A percentile compares a stretch with the other conserved stretches of the same genome.
phyloP scores from a whole-genome alignment of 2,113 vertebrate species.

The Odobenus rosmarus region DNA sequence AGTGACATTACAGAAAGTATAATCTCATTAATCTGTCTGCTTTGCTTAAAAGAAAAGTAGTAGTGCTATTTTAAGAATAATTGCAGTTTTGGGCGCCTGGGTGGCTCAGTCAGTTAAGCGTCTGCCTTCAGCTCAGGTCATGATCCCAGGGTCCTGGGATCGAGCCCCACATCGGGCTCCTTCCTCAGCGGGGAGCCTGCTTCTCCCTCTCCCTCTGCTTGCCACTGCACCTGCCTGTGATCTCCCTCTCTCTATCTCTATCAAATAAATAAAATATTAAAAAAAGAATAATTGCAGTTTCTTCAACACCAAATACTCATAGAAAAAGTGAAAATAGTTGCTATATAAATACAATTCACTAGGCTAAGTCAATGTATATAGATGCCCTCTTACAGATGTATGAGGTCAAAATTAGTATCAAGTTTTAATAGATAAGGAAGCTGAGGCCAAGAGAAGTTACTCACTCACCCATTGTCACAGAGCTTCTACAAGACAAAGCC shows the following conservation, averaged over 20 bases:
- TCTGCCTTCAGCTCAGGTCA: too few species aligned
- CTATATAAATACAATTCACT: background rate
- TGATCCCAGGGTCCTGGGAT: too few species aligned
- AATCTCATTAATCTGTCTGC: background rate
- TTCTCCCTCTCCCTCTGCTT: too few species aligned
- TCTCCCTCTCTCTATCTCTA: too few species aligned
- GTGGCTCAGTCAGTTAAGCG: too few species aligned
- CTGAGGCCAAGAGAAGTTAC: background rate
- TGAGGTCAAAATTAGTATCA: background rate
- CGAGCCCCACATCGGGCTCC: too few species aligned
- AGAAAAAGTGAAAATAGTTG: background rate
- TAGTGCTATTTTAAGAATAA: background rate
- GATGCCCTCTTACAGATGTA: background rate
- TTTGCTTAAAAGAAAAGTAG: background rate
- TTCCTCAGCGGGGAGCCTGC: too few species aligned
- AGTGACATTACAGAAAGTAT: background rate
- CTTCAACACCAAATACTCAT: background rate
- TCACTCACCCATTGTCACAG: background rate
- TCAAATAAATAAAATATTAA: too few species aligned
- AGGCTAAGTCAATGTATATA: background rate
- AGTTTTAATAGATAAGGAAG: background rate
- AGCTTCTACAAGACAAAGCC: background rate
- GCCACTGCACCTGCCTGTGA: too few species aligned
- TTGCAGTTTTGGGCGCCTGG: background rate
- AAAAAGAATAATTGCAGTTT: background rate